Evolutionary conservation across 2,797 vertebrate species (phyloP), one percentile per base, ranked within the genome.

Genomic region (Poeciliopsis presidionis): DNA sequence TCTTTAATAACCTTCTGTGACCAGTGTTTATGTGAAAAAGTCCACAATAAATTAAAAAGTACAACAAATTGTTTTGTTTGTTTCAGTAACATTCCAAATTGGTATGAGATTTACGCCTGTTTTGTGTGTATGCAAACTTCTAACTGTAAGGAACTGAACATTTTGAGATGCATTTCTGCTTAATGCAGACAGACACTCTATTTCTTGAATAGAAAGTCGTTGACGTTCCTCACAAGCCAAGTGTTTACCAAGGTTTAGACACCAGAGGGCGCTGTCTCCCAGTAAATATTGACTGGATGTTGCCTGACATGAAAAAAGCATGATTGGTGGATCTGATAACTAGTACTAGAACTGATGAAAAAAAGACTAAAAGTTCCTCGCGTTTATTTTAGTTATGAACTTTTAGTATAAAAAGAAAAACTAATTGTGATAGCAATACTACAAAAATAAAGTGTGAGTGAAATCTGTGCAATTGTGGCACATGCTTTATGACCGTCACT

Each of bases 261-360:
- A 91, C 73, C 76, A 93, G 92, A 88, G 84, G 92, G 22, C 85
- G 76, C 88, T 90, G 79, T 91, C 85, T 86, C 59, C 69, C 20
- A 55, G 86, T 55, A 69, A 85, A 90, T 89, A 69, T 12, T n/a
- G 36, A 0, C 33, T n/a, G 6, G 76, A 0, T 46, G 13, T 49
- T 49, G 47, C 18, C 13, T 36, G 67, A 36, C 2, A 45, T 33
- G 47, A 39, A 65, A 28, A 28, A 69, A 43, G 69, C 77, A 45
- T 45, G 11, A 49, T 22, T 12, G 25, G 7, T 72, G 8, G 16
- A 57, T 74, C 1, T 25, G 61, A 25, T 22, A 75, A 43, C 67
- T 20, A 76, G 33, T 76, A 77, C n/a, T 30, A 79, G 55, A 82
- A 73, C 7, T 16, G 41, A 81, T 4, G 36, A 39, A 16, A 69